These are phyloP conservation scores for Threskiornis aethiopicus DNA, from an alignment of 2,797 vertebrate genomes.

Conservation along the genomic window DNA sequence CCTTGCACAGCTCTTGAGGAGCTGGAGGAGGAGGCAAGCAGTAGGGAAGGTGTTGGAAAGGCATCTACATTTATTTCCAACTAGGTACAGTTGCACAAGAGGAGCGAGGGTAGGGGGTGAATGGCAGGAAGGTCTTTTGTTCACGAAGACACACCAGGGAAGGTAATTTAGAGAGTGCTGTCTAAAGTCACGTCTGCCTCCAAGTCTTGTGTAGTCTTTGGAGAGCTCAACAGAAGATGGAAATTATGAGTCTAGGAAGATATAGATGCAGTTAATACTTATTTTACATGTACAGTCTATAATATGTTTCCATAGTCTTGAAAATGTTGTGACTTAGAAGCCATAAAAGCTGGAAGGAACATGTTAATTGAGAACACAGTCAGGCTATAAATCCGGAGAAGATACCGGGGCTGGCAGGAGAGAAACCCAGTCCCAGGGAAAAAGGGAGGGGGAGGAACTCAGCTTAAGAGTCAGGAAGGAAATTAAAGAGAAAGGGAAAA, in stretches of 20 bases:
- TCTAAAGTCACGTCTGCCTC: neutral
- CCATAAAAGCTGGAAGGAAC: constrained; percentile 50
- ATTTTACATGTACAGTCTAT: constrained; percentile 17
- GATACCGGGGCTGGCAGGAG: neutral
- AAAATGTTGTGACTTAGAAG: constrained; percentile 60
- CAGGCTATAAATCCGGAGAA: constrained; percentile 33
- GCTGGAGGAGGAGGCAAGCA: neutral
- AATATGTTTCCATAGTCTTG: constrained; percentile 36
- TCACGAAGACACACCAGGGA: neutral
- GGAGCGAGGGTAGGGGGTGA: neutral
- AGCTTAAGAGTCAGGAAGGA: neutral
- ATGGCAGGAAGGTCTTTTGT: neutral
- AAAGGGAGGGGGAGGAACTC: neutral
- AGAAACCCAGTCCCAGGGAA: neutral
- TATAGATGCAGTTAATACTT: constrained; percentile 35
- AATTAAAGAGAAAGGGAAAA: neutral
- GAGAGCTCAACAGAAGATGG: neutral
- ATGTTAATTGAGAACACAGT: constrained; percentile 55
- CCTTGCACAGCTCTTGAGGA: neutral
- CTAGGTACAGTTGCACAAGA: neutral
- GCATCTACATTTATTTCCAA: neutral
- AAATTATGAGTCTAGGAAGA: constrained; percentile 5
- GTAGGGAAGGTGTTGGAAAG: neutral
- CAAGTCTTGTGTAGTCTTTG: neutral
- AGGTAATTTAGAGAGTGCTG: neutral